phyloP scores from a whole-genome alignment of 2,797 vertebrate genomes.

The Antennarius maculatus region DNA sequence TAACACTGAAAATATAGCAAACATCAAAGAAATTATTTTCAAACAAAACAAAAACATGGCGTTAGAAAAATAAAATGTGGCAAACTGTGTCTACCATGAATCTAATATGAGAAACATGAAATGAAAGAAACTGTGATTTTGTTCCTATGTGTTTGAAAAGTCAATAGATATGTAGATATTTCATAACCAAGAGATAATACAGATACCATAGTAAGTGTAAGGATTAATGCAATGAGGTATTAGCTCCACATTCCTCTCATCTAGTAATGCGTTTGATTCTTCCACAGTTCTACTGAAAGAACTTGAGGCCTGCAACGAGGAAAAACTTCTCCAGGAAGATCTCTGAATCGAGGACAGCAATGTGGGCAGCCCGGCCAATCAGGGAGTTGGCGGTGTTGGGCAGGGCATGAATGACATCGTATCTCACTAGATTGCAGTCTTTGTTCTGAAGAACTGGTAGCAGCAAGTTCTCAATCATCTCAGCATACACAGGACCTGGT shows the following conservation, averaged over 20 bases:
- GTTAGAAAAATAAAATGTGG: conserved; percentile 77
- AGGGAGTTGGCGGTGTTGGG: conserved; percentile 99
- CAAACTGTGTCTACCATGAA: conserved; percentile 46
- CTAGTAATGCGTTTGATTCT: conserved; percentile 38
- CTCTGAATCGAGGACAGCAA: conserved; percentile 98
- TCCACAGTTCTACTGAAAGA: conserved; percentile 88
- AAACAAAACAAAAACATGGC: conserved; percentile 60
- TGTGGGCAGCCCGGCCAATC: conserved; percentile 97
- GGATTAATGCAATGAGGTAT: conserved; percentile 93
- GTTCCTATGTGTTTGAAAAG: conserved; percentile 84
- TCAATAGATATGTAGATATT: conserved; percentile 76
- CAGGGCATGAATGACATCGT: conserved; percentile 96
- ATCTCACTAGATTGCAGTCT: conserved; percentile 96
- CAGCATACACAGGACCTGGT: conserved; percentile 94
- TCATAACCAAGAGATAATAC: conserved; percentile 83
- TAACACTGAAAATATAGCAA: conserved; percentile 75
- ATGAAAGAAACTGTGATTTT: conserved; percentile 80
- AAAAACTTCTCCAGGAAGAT: conserved; percentile 99
- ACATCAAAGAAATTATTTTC: conserved; percentile 39
- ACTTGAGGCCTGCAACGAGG: conserved; percentile 96
- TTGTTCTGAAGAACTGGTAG: conserved; percentile 95
- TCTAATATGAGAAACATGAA: conserved; percentile 47
- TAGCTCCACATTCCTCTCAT: conserved; percentile 79
- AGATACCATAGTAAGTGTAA: conserved; percentile 83
- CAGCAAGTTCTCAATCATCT: conserved; percentile 99